Evolutionary conservation across 2,797 vertebrate genomes (phyloP).

Genomic region (Adelosebastes latens): DNA sequence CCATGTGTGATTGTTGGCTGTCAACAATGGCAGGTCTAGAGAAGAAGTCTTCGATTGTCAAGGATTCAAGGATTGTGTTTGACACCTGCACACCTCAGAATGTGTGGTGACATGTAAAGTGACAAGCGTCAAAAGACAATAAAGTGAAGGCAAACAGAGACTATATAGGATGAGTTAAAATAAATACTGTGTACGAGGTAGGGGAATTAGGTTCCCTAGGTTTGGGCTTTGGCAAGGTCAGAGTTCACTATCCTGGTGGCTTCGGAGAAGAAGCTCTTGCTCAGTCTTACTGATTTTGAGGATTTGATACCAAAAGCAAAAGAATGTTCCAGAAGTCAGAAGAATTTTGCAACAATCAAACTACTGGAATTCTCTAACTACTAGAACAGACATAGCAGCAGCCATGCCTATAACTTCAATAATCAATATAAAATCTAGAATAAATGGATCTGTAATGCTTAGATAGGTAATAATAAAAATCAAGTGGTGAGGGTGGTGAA

Average conservation of each 20-base stretch:
- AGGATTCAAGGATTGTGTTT: background rate
- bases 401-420: no score
- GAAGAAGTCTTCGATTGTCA: background rate
- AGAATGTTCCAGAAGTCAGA: background rate
- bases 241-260: background rate
- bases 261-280: background rate
- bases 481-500: no score
- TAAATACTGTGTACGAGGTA: no score
- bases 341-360: background rate
- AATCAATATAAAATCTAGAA: no score
- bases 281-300: background rate
- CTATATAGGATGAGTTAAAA: no score
- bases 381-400: no score
- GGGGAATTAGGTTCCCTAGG: no score
- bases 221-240: background rate
- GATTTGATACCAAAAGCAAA: background rate
- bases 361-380: no score
- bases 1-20: background rate
- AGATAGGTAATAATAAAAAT: no score
- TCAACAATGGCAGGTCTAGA: background rate
- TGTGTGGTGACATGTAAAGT: background rate
- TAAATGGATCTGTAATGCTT: no score
- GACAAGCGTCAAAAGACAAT: no score
- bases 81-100: background rate
- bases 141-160: no score